Percentiles rank a stretch among this genome's conserved stretches.
phyloP scores from a whole-genome alignment of 2,113 vertebrate species.

The Riparia riparia region DNA sequence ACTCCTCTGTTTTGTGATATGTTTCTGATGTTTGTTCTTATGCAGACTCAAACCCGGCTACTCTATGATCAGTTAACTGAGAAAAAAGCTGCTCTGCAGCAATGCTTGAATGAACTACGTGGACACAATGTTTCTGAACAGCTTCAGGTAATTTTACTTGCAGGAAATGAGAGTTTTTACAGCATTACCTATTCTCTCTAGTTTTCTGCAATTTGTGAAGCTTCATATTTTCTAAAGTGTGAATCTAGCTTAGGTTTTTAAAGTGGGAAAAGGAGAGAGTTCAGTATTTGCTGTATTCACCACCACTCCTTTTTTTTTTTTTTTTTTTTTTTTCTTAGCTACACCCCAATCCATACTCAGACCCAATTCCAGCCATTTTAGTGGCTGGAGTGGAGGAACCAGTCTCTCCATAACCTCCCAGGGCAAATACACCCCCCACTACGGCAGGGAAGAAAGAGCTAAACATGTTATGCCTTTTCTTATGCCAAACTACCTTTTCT shows the following conservation, averaged over 20 bases:
- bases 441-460: not conserved
- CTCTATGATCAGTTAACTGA: slow-evolving; percentile 83
- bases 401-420: not conserved
- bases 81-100: slow-evolving; percentile 76
- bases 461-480: rapidly evolving
- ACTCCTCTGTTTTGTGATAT: not conserved
- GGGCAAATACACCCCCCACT: not conserved
- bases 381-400: not conserved
- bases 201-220: not conserved
- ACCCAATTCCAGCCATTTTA: not conserved
- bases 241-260: not conserved
- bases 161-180: not conserved
- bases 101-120: slow-evolving; percentile 64
- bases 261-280: not conserved
- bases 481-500: not conserved
- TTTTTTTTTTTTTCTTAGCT: not conserved
- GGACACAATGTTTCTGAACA: slow-evolving; percentile 65
- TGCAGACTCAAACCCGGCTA: slow-evolving; percentile 81
- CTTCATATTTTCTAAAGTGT: not conserved
- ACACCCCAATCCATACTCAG: not conserved
- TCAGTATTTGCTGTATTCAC: not conserved
- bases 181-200: not conserved
- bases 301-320: not conserved
- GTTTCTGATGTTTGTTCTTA: slow-evolving; percentile 5
- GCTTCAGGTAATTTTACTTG: slow-evolving; percentile 81